These are phyloP conservation scores for Muscidifurax raptorellus DNA, from an alignment of 1,140 invertebrate species.

Conservation along the genomic window DNA sequence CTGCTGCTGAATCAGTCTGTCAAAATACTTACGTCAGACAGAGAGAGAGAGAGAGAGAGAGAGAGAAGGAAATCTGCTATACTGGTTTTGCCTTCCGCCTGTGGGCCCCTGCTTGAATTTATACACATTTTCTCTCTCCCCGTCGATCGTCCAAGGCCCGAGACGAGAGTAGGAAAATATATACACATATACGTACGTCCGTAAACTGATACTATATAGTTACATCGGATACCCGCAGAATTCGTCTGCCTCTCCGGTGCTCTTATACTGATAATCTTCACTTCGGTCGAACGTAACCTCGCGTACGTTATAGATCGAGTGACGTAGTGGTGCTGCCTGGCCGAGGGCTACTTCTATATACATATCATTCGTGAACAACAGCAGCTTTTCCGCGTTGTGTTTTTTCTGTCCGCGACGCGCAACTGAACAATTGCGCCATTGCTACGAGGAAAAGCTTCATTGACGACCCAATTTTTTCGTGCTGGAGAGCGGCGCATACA, in stretches of 20 bases:
- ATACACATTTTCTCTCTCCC: neutral
- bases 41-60: neutral
- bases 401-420: neutral
- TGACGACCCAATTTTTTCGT: neutral
- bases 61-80: neutral
- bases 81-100: conserved; percentile 9
- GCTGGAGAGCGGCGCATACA: neutral
- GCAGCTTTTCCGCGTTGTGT: neutral
- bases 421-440: conserved; percentile 6
- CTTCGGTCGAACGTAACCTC: conserved; percentile 36
- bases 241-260: neutral
- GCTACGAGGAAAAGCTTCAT: neutral
- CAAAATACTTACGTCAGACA: conserved; percentile 1
- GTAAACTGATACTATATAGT: neutral
- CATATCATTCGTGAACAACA: neutral
- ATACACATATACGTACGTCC: neutral
- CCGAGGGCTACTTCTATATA: neutral
- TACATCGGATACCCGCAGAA: neutral
- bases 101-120: neutral
- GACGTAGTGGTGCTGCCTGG: neutral
- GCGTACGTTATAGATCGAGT: neutral
- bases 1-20: conserved; percentile 7
- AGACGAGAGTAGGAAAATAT: neutral
- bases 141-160: neutral
- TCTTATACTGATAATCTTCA: neutral